These are phyloP conservation scores for Labia minor DNA, from an alignment of 2,888 invertebrate genomes.

Conservation along the genomic window DNA sequence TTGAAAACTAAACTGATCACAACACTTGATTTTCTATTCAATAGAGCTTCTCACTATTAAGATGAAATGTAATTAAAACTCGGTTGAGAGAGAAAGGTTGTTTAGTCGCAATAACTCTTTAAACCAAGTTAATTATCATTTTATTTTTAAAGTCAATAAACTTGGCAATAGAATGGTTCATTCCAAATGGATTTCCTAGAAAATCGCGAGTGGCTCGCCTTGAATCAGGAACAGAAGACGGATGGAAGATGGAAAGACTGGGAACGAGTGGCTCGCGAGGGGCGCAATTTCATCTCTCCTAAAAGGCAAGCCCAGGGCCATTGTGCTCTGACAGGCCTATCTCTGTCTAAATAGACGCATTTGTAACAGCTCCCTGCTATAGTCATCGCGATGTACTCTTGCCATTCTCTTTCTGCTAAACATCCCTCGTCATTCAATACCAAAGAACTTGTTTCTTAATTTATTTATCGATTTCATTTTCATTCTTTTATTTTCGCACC, in stretches of 20 bases:
- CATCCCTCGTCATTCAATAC: neutral
- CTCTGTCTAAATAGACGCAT: neutral
- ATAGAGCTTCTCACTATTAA: too few relatives aligned
- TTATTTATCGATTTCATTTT: too few relatives aligned
- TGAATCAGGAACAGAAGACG: neutral
- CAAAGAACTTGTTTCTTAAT: too few relatives aligned
- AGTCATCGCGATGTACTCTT: neutral
- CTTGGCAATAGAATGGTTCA: neutral
- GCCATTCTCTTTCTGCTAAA: neutral
- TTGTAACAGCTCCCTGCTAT: neutral
- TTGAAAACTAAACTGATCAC: too few relatives aligned
- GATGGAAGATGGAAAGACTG: neutral
- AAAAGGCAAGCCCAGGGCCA: neutral
- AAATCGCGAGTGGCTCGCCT: neutral
- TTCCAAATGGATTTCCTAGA: constrained; percentile 1
- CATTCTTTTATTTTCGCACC: too few relatives aligned
- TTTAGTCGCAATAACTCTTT: neutral
- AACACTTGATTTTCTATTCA: too few relatives aligned
- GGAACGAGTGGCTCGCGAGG: neutral
- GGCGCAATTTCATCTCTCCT: neutral
- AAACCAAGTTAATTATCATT: neutral
- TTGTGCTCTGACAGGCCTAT: constrained; percentile 5
- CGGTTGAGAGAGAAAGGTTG: too few relatives aligned
- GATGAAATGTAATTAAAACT: too few relatives aligned
- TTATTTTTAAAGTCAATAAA: constrained; percentile 1